Percentiles rank a stretch among this genome's conserved stretches.
Evolutionary conservation across 2,888 invertebrate genomes (phyloP).

Genomic region (Tenthredo distinguenda): DNA sequence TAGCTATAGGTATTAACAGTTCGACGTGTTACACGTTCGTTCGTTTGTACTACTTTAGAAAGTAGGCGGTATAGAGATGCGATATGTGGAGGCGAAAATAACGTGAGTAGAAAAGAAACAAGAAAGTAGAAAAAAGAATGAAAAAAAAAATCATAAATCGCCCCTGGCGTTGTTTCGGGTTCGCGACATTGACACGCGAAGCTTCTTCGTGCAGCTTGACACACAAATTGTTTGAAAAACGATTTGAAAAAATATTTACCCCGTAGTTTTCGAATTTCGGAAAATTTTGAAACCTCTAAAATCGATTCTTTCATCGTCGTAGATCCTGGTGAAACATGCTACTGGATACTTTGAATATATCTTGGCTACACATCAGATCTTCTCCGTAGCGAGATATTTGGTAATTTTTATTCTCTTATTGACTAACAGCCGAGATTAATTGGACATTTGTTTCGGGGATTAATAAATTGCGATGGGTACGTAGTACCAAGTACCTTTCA

Average conservation of each 20-base stretch:
- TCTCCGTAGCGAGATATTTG: neutral
- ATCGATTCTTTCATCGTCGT: neutral
- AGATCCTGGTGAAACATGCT: neutral
- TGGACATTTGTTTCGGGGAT: neutral
- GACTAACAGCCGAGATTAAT: neutral
- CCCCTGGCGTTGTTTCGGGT: neutral
- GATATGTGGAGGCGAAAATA: neutral
- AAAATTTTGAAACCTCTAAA: neutral
- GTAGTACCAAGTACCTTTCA: neutral
- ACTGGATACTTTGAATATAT: neutral
- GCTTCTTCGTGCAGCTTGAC: neutral
- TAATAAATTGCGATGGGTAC: neutral
- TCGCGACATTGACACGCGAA: neutral
- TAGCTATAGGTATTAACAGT: neutral
- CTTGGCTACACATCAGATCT: neutral
- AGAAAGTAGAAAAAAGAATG: neutral
- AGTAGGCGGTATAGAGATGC: slow-evolving; percentile 1
- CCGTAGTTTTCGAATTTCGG: neutral
- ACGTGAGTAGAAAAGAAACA: neutral
- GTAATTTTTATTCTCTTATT: slow-evolving; percentile 16
- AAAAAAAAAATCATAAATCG: neutral
- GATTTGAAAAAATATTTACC: neutral
- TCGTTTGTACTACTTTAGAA: slow-evolving; percentile 33
- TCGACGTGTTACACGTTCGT: neutral
- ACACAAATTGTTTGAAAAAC: neutral